phyloP scores from a whole-genome alignment of 2,113 vertebrate species.

The Oncorhynchus tshawytscha region DNA sequence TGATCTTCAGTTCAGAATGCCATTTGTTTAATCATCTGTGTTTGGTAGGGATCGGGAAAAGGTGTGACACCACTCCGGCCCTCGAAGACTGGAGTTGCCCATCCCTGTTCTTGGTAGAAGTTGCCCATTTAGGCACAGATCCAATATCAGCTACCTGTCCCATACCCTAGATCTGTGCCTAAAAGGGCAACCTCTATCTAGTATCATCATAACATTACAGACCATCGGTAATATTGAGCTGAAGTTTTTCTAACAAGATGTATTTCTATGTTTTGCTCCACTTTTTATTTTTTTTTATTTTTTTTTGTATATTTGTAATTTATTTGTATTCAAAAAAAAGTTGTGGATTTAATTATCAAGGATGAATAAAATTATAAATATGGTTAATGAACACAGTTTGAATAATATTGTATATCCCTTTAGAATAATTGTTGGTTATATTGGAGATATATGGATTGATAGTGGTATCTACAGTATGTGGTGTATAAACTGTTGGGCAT shows the following conservation, averaged over 20 bases:
- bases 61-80: too few relatives aligned
- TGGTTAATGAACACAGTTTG: neutral
- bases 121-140: neutral
- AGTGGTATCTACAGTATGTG: conserved; percentile 6
- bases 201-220: neutral
- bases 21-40: too few relatives aligned
- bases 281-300: conserved; percentile 19
- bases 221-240: neutral
- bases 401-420: neutral
- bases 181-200: neutral
- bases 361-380: neutral
- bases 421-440: neutral
- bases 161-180: neutral
- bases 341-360: conserved; percentile 19
- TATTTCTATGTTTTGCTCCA: conserved; percentile 28
- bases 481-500: neutral
- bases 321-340: conserved; percentile 50
- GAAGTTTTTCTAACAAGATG: conserved; percentile 3
- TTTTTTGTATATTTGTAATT: conserved; percentile 59
- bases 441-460: conserved; percentile 13
- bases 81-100: too few relatives aligned
- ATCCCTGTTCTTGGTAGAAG: neutral
- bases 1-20: too few relatives aligned
- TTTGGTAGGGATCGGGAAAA: too few relatives aligned
- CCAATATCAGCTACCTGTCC: neutral